Conservation (phyloP, 2,113 vertebrate genomes). For the Pachyramphus minor region DNA sequence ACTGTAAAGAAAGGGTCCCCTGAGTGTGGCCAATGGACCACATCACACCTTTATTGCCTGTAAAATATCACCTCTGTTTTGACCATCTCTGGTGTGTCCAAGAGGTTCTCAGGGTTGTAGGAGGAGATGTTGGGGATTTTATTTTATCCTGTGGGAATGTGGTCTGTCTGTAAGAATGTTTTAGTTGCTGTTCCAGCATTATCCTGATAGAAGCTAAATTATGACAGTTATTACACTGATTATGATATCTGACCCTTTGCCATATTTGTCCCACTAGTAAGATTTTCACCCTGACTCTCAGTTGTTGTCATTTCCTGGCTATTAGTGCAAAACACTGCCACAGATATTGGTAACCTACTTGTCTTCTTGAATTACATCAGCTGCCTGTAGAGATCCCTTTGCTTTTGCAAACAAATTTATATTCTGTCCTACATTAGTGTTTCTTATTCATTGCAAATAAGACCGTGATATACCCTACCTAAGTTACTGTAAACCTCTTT, state of each 20-base stretch:
- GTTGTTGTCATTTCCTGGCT: background rate
- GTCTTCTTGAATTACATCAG: background rate
- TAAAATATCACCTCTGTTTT: background rate
- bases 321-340: background rate
- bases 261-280: background rate
- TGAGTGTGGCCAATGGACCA: background rate
- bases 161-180: background rate
- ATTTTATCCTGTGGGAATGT: background rate
- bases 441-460: background rate
- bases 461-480: background rate
- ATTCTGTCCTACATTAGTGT: background rate
- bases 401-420: background rate
- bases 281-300: background rate
- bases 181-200: background rate
- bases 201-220: background rate
- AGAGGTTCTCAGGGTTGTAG: background rate
- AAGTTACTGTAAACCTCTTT: background rate
- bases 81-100: background rate
- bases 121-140: background rate
- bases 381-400: background rate
- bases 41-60: background rate
- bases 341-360: background rate
- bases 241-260: background rate
- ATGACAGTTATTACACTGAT: background rate
- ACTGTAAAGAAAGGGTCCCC: background rate